phyloP scores from a whole-genome alignment of 2,888 invertebrate genomes.

The Drosophila pegasa region DNA sequence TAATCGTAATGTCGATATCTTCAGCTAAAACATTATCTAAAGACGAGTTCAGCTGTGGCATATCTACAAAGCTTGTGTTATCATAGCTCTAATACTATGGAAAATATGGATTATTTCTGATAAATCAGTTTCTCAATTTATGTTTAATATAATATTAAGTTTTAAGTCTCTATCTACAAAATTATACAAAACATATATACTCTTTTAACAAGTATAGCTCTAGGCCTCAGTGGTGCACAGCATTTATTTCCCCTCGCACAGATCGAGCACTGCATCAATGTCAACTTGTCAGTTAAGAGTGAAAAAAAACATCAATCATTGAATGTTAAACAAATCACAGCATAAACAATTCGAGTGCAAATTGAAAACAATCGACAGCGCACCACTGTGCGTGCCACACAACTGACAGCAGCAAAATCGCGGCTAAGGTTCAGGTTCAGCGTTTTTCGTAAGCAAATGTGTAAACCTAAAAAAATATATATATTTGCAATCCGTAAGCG shows the following conservation, averaged over 20 bases:
- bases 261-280: background rate
- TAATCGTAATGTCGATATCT: background rate
- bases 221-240: slow-evolving; percentile 21
- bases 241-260: background rate
- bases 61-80: background rate
- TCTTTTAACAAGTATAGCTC: slow-evolving; percentile 1
- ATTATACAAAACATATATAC: background rate
- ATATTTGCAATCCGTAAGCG: slow-evolving; percentile 46
- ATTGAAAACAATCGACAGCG: slow-evolving; percentile 1
- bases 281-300: slow-evolving; percentile 32
- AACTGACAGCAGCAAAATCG: slow-evolving; percentile 5
- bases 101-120: background rate
- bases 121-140: background rate
- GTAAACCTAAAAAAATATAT: slow-evolving; percentile 21
- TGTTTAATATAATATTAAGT: background rate
- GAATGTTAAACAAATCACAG: background rate
- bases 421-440: slow-evolving; percentile 50
- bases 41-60: too few relatives aligned
- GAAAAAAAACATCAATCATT: slow-evolving; percentile 13
- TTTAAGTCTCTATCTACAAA: background rate
- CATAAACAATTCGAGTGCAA: background rate
- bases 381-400: slow-evolving; percentile 27
- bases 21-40: background rate
- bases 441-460: slow-evolving; percentile 19
- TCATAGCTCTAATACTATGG: too few relatives aligned